These are phyloP conservation scores for Shargacucullia verbasci DNA, from an alignment of 2,888 invertebrate species.

Conservation along the genomic window DNA sequence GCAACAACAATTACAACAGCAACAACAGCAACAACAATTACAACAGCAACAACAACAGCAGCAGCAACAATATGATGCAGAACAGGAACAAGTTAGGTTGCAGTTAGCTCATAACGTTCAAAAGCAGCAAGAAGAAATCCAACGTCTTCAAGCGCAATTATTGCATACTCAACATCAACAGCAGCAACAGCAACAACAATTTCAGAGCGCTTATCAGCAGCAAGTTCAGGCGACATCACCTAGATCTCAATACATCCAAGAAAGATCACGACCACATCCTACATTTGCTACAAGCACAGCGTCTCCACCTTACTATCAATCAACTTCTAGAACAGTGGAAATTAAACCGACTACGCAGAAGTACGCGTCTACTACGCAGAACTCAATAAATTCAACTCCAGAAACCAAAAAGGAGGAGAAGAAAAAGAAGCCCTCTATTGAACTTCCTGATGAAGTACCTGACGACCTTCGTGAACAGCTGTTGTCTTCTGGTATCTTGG, in stretches of 20 bases:
- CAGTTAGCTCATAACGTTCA: slow-evolving; percentile 84
- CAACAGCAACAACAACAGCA: slow-evolving; percentile 61
- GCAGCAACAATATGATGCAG: slow-evolving; percentile 72
- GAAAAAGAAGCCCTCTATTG: slow-evolving; percentile 87
- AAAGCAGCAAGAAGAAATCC: slow-evolving; percentile 87
- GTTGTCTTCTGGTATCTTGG: slow-evolving; percentile 94
- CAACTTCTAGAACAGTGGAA: slow-evolving; percentile 82
- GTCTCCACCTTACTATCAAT: slow-evolving; percentile 78
- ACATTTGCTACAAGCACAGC: slow-evolving; percentile 72
- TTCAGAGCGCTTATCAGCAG: slow-evolving; percentile 68
- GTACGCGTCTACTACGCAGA: slow-evolving; percentile 83
- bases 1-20: slow-evolving; percentile 48
- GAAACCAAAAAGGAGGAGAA: slow-evolving; percentile 86
- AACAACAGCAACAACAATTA: slow-evolving; percentile 56
- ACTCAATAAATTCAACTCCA: slow-evolving; percentile 81
- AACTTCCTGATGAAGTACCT: slow-evolving; percentile 96
- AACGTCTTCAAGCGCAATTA: slow-evolving; percentile 82
- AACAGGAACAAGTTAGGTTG: slow-evolving; percentile 80
- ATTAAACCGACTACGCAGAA: slow-evolving; percentile 87
- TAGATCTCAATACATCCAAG: slow-evolving; percentile 79
- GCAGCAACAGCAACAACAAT: slow-evolving; percentile 71
- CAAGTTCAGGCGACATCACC: slow-evolving; percentile 76
- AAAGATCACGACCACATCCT: slow-evolving; percentile 76
- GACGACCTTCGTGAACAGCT: slow-evolving; percentile 95
- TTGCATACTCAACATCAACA: slow-evolving; percentile 79